Conservation (phyloP, 2,888 invertebrate genomes). For the Acrobeloides nanus region DNA sequence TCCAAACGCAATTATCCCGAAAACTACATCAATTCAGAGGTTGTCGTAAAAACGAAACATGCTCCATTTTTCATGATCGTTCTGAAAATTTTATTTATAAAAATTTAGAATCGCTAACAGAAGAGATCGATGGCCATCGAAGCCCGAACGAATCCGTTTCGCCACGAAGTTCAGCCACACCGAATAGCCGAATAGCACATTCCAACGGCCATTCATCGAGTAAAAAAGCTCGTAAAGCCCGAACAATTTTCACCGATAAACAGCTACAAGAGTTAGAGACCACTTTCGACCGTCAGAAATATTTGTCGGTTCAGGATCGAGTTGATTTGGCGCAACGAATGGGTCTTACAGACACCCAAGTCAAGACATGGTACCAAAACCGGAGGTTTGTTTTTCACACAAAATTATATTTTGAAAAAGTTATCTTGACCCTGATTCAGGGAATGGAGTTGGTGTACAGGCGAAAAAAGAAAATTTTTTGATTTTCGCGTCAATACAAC, state of each 20-base stretch:
- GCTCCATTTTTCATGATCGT: no score
- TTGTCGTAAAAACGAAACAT: no score
- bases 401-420: conserved; percentile 6
- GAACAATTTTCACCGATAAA: conserved; percentile 87
- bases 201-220: no score
- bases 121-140: conserved; percentile 3
- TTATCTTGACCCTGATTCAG: background rate
- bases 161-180: no score
- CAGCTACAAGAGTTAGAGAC: conserved; percentile 51
- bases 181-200: no score
- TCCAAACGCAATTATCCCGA: no score
- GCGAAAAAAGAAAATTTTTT: no score
- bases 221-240: conserved; percentile 53
- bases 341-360: conserved; percentile 94
- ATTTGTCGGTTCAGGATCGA: conserved; percentile 67
- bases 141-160: no score
- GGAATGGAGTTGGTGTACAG: no score
- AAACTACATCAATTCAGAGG: no score
- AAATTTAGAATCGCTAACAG: background rate
- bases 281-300: conserved; percentile 49
- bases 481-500: no score
- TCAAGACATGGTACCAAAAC: conserved; percentile 99
- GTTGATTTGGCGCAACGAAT: conserved; percentile 88
- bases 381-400: conserved; percentile 65
- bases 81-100: no score